Conservation (phyloP, 2,113 vertebrate genomes). For the Rhea pennata region DNA sequence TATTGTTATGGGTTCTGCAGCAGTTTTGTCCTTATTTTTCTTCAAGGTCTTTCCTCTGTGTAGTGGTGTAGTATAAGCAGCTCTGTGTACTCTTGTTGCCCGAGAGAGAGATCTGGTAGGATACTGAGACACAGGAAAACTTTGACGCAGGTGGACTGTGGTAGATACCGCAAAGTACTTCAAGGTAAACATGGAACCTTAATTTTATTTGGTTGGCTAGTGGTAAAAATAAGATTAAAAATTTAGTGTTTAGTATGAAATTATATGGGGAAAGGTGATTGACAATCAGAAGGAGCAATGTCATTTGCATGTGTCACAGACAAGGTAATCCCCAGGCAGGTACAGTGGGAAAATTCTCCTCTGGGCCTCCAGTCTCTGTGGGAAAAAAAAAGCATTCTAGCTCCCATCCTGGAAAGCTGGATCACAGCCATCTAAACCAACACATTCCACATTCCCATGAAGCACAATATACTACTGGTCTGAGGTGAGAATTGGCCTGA, state of each 20-base stretch:
- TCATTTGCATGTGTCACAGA: background rate
- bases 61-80: background rate
- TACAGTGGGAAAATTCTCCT: background rate
- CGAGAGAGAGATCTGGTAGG: background rate
- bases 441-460: background rate
- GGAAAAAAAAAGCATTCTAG: accelerated
- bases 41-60: background rate
- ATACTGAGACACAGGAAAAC: background rate
- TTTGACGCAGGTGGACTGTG: background rate
- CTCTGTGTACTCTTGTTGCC: background rate
- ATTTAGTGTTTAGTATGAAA: background rate
- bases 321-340: accelerated
- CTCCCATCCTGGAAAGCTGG: background rate
- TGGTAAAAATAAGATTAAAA: background rate
- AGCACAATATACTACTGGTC: too few species aligned
- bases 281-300: background rate
- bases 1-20: background rate
- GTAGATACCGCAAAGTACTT: background rate
- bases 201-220: background rate
- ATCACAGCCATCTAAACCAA: background rate
- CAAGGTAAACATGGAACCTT: background rate
- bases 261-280: background rate
- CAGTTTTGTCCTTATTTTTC: background rate
- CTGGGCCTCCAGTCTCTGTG: accelerated
- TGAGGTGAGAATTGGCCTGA: background rate